Evolutionary conservation across 2,888 invertebrate species (phyloP).

Genomic region (Incurvaria masculella): DNA sequence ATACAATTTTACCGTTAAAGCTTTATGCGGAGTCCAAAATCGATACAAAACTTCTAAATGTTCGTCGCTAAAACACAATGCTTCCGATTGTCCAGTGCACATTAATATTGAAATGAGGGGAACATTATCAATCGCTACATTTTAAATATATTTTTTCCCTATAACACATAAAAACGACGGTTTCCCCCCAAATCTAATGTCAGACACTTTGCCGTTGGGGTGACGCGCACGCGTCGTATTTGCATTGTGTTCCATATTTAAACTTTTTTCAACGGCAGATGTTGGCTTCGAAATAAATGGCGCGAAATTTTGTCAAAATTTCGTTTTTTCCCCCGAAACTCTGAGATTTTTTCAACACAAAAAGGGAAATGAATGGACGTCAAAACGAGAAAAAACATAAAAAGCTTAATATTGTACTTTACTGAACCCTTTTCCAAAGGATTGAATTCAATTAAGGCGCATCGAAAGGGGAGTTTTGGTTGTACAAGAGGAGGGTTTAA

Average conservation of each 20-base stretch:
- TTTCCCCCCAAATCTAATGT: slow-evolving; percentile 53
- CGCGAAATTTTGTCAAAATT: slow-evolving; percentile 51
- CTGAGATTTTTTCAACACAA: background rate
- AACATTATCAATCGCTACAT: slow-evolving; percentile 34
- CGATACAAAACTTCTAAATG: too few species aligned
- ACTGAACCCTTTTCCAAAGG: slow-evolving; percentile 54
- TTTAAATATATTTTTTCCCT: slow-evolving; percentile 49
- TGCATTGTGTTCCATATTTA: slow-evolving; percentile 40
- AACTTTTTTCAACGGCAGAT: slow-evolving; percentile 42
- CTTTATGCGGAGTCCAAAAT: too few species aligned
- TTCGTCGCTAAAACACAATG: too few species aligned
- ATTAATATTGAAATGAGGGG: slow-evolving; percentile 50
- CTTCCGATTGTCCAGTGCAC: slow-evolving; percentile 18
- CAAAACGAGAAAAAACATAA: slow-evolving; percentile 19
- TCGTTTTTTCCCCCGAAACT: slow-evolving; percentile 37
- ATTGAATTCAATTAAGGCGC: slow-evolving; percentile 47
- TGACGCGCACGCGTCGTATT: slow-evolving; percentile 37
- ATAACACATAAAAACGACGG: slow-evolving; percentile 41
- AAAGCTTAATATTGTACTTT: slow-evolving; percentile 42
- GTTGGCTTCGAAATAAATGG: slow-evolving; percentile 42
- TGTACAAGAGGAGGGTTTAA: slow-evolving; percentile 36
- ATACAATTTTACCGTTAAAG: too few species aligned
- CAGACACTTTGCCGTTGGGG: slow-evolving; percentile 23
- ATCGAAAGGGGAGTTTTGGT: slow-evolving; percentile 35
- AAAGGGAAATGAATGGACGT: background rate